These are phyloP conservation scores for Listronotus oregonensis DNA, from an alignment of 1,140 invertebrate genomes.

Conservation along the genomic window DNA sequence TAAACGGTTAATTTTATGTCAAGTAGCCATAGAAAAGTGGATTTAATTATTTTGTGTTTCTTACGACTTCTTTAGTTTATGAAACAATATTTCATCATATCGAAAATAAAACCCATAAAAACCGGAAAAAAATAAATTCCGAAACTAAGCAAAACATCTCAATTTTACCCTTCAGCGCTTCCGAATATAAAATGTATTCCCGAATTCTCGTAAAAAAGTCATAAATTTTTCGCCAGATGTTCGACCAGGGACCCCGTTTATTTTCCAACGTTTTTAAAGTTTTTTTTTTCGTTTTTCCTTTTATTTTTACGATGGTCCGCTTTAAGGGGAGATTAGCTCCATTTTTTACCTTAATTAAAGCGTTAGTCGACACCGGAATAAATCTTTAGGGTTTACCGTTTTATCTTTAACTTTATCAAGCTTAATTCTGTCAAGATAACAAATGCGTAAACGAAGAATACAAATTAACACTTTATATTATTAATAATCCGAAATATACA, in stretches of 20 bases:
- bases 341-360: conserved; percentile 29
- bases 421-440: conserved; percentile 1
- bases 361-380: conserved; percentile 15
- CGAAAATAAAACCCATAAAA: neutral
- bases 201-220: conserved; percentile 23
- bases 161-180: conserved; percentile 13
- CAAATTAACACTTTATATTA: too few species aligned
- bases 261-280: conserved; percentile 11
- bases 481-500: too few species aligned
- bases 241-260: conserved; percentile 24
- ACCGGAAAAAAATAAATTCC: neutral
- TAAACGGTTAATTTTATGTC: too few species aligned
- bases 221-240: conserved; percentile 27
- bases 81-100: too few species aligned
- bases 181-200: conserved; percentile 14
- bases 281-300: conserved; percentile 16
- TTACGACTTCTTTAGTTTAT: too few species aligned
- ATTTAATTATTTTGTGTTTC: too few species aligned
- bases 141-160: conserved; percentile 12
- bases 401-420: conserved; percentile 24
- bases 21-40: too few species aligned
- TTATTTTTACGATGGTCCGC: conserved; percentile 7
- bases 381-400: conserved; percentile 23
- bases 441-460: neutral
- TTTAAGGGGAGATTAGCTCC: conserved; percentile 22